A percentile compares a stretch with the other conserved stretches of the same genome.
Evolutionary conservation across 2,797 vertebrate genomes (phyloP).

Genomic region (Rhadinocentrus ornatus): DNA sequence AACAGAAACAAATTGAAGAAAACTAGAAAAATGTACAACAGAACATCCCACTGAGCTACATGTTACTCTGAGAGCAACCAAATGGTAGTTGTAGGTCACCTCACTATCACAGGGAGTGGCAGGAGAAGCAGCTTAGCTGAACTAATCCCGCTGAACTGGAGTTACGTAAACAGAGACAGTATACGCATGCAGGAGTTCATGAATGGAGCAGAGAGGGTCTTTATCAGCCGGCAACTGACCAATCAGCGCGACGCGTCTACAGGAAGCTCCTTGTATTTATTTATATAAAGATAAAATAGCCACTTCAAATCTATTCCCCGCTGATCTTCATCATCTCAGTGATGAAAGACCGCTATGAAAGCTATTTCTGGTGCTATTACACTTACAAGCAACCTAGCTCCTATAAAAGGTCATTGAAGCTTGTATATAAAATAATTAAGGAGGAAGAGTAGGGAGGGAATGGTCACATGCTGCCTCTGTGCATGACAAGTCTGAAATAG

Average conservation of each 20-base stretch:
- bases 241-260: not conserved
- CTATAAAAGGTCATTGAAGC: conserved; percentile 6
- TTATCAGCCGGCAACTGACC: conserved; percentile 3
- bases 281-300: conserved; percentile 1
- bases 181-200: conserved; percentile 28
- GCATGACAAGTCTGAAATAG: conserved; percentile 16
- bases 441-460: not conserved
- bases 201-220: conserved; percentile 25
- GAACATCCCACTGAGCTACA: not conserved
- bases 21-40: not conserved
- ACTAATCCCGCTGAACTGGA: conserved; percentile 62
- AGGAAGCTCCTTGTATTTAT: no score
- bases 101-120: conserved; percentile 32
- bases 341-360: not conserved
- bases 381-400: not conserved
- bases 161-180: conserved; percentile 57
- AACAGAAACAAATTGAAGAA: not conserved
- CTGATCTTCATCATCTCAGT: not conserved
- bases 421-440: conserved; percentile 8
- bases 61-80: not conserved
- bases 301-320: not conserved
- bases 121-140: conserved; percentile 62
- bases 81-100: conserved; percentile 18
- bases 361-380: not conserved
- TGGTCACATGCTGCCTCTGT: not conserved